Conservation (phyloP, 2,797 vertebrate species). For the Garrulus glandarius region DNA sequence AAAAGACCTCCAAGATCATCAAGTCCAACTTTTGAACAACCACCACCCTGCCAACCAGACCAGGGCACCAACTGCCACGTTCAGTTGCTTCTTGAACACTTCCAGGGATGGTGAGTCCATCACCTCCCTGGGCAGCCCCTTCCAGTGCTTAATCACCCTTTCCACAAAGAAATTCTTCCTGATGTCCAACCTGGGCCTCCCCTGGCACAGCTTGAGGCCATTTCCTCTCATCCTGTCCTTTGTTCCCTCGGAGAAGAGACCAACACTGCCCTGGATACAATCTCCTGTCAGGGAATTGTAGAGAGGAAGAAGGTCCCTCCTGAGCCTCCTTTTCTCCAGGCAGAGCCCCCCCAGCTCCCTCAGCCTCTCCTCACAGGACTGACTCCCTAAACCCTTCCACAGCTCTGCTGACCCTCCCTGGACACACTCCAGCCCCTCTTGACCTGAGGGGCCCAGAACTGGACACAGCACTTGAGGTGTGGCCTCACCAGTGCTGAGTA, state of each 20-base stretch:
- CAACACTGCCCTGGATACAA: fast-evolving
- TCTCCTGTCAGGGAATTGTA: not conserved
- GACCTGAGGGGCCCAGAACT: not conserved
- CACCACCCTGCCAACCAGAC: not conserved
- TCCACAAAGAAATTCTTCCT: not conserved
- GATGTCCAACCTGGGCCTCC: not conserved
- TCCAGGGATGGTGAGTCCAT: not conserved
- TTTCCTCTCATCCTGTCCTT: not conserved
- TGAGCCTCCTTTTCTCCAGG: not conserved
- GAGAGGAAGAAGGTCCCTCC: not conserved
- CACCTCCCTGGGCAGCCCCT: not conserved
- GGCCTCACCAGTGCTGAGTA: not conserved
- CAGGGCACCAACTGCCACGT: fast-evolving
- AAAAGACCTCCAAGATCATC: not conserved
- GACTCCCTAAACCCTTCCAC: not conserved
- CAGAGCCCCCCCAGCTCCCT: not conserved
- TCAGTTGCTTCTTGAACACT: not conserved
- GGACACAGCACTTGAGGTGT: not conserved
- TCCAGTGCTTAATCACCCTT: not conserved
- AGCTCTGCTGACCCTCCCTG: not conserved
- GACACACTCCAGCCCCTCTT: not conserved
- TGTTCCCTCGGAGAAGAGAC: not conserved
- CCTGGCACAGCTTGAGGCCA: not conserved
- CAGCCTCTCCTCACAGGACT: not conserved
- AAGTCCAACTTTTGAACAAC: not conserved